Base-by-base conservation (phyloP, 2,888 invertebrate genomes). In the Drosophila paucipuncta region DNA sequence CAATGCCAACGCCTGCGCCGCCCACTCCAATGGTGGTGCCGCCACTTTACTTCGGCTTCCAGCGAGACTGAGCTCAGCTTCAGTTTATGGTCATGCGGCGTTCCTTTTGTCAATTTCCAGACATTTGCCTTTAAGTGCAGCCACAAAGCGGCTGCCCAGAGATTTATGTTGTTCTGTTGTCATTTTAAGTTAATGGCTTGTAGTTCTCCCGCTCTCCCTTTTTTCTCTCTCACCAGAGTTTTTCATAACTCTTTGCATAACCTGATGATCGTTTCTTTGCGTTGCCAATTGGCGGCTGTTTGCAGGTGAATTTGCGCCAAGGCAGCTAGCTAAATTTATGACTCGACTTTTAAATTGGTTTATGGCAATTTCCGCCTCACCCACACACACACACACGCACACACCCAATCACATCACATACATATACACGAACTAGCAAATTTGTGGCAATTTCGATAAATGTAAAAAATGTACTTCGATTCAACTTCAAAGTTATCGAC, bases 141-240 rank as follows among this genome's bases (percentile, higher is more conserved):
- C 63, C 69, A 74, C 73, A 78, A 77, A 74, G 73, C 69, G 68
- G 73, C 76, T 77, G 82, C 68, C 65, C 67, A 58, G 65, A 89
- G 91, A 91, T 91, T 91, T 91, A 92, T 92, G 92, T 82, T 78
- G 79, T 79, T 73, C 73, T 79, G 85, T 89, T 91, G 91, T 91
- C 92, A 91, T 89, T 92, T 91, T 84, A 82, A 90, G 86, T 92
- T 91, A 91, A 91, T 92, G 91, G 91, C 85, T 87, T 90, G 90
- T 85, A 86, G 67, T 88, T 84, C 83, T 81, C 78, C 68, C 62
- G 50, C 50, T 47, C 62, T 50, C 57, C 11, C 43, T 13, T 22
- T 43, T 22, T 43, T 43, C 65, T 62, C 58, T 70, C 50, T 58
- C 53, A 25, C 16, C 25, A 16, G 7, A 25, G 65, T 39, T 73